Evolutionary conservation across 2,113 vertebrate genomes (phyloP).

Genomic region (Athene noctua): DNA sequence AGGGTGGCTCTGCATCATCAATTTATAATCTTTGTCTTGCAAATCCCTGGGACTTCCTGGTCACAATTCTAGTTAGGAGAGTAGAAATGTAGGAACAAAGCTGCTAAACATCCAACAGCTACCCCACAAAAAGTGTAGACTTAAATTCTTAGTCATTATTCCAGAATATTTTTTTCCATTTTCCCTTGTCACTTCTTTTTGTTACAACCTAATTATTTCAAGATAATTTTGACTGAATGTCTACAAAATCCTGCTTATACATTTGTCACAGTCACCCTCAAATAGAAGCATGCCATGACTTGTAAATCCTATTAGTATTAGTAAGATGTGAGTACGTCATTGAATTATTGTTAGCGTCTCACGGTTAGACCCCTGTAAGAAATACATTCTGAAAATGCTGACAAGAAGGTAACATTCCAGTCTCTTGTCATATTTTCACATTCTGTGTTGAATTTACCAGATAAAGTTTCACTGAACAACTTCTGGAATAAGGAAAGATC

Average conservation of each 20-base stretch:
- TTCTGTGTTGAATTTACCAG: background rate
- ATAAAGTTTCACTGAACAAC: background rate
- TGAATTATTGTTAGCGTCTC: conserved; percentile 11
- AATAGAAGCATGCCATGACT: background rate
- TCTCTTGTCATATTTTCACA: background rate
- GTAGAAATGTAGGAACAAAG: background rate
- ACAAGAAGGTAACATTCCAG: background rate
- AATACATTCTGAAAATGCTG: background rate
- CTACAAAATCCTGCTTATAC: background rate
- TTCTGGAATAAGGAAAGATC: background rate
- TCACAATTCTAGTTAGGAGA: background rate
- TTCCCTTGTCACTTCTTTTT: background rate
- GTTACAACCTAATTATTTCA: background rate
- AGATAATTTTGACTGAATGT: background rate
- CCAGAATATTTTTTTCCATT: background rate
- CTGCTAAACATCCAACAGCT: background rate
- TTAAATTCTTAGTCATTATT: background rate
- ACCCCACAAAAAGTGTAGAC: background rate
- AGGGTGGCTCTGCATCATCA: background rate
- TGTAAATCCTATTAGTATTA: background rate
- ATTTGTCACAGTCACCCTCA: background rate
- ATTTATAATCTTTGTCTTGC: background rate
- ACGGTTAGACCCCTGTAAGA: background rate
- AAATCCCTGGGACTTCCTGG: background rate
- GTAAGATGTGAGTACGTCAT: background rate